Base-by-base conservation (phyloP, 2,797 vertebrate genomes). In the Microchirus variegatus region DNA sequence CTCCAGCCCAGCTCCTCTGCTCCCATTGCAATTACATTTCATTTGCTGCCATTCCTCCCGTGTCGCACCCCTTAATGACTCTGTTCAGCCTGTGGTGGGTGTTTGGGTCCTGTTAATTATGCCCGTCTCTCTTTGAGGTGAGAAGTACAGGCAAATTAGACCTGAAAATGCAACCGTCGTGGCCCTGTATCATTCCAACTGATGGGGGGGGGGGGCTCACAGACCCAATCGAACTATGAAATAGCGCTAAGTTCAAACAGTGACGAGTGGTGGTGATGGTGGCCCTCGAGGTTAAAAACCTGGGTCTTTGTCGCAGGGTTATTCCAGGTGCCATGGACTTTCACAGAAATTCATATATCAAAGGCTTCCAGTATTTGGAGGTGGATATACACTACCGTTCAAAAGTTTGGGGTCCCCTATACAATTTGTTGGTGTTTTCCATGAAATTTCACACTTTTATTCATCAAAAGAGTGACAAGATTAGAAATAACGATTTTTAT, bases 21-120 rank as follows among this genome's bases (percentile, higher is more conserved):
- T 89, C 87, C 87, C 88, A 75, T 56, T 85, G 87, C 89, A 91
- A 90, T 91, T 91, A 91, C 85, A 82, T 88, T 91, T 90, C 83
- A 91, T 91, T 90, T 90, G 87, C 89, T 59, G 75, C 78, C 73
- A 77, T 85, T 87, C 84, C 85, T 87, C 89, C 82, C 65, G 75
- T 89, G 85, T 89, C 81, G 57, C 76, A 87, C 84, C 64, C 83
- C 73, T 84, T 85, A 90, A 90, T 89, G 88, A 88, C 80, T 87
- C 72, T 46, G 75, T 68, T 86, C 82, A 76, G 83, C 70, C 82
- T 51, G 1, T 59, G 77, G 77, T 86, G 80, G 84, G 83, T 87
- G 83, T 90, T 87, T 84, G 71, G 80, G 77, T 81, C 75, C 75
- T 84, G 78, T 86, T 90, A 91, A 91, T 90, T 87, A 89, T 77